phyloP scores from a whole-genome alignment of 2,888 invertebrate species.

The Agrochola lota region DNA sequence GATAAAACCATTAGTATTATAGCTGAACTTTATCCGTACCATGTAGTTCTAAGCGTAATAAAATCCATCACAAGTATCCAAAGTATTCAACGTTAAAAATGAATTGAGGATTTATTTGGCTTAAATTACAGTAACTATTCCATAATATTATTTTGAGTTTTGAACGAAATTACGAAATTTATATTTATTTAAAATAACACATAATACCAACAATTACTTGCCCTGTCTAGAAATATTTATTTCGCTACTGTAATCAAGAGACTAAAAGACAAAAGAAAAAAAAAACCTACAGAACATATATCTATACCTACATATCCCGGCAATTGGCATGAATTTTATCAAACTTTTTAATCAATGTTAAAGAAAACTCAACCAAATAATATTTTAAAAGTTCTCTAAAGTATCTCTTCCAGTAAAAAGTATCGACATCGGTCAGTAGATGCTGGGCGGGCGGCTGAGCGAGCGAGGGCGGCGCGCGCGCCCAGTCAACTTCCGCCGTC shows the following conservation, averaged over 20 bases:
- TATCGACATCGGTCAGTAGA: constrained; percentile 69
- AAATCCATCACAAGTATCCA: background rate
- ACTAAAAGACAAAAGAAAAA: too few species aligned
- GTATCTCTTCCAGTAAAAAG: constrained; percentile 75
- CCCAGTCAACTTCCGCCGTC: constrained; percentile 80
- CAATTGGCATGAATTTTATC: background rate
- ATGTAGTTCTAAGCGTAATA: background rate
- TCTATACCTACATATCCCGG: background rate
- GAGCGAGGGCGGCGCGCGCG: constrained; percentile 84
- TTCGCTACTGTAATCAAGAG: background rate
- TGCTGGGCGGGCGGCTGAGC: constrained; percentile 77
- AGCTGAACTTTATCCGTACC: background rate
- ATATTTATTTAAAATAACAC: background rate
- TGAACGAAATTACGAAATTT: background rate
- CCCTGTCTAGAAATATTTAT: background rate
- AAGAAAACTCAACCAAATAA: background rate
- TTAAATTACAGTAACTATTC: too few species aligned
- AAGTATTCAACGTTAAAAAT: background rate
- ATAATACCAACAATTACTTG: background rate
- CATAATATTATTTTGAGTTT: background rate
- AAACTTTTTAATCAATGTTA: background rate
- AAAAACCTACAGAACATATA: background rate
- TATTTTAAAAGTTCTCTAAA: constrained; percentile 6
- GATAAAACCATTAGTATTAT: background rate
- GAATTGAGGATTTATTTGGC: background rate